Evolutionary conservation across 1,140 invertebrate species (phyloP).

Genomic region (Theocolax elegans): DNA sequence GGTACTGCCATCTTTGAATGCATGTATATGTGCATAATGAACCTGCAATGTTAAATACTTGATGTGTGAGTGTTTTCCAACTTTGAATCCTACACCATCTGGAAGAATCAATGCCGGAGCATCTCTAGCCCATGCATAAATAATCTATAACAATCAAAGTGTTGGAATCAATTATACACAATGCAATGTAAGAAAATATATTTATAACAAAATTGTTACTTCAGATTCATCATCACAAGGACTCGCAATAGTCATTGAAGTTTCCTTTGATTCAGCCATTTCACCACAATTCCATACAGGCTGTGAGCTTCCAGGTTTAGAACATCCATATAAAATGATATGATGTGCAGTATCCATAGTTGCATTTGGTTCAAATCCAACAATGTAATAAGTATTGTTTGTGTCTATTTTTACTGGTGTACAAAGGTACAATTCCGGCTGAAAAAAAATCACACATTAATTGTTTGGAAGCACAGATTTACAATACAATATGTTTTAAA

Average conservation of each 20-base stretch:
- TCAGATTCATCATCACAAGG: constrained; percentile 80
- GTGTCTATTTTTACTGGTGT: constrained; percentile 82
- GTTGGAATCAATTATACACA: neutral
- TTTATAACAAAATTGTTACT: constrained; percentile 63
- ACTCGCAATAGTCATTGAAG: constrained; percentile 68
- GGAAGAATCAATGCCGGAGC: constrained; percentile 89
- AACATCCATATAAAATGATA: constrained; percentile 95
- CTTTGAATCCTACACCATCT: constrained; percentile 83
- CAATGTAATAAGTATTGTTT: constrained; percentile 80
- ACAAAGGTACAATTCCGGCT: constrained; percentile 88
- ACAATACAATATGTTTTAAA: neutral
- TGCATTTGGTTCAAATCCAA: constrained; percentile 93
- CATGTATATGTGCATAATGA: constrained; percentile 84
- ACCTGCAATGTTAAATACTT: constrained; percentile 91
- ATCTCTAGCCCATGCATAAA: constrained; percentile 98
- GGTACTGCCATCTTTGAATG: constrained; percentile 78
- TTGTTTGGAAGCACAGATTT: too few species aligned
- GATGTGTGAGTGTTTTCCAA: constrained; percentile 77
- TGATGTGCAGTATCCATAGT: constrained; percentile 93
- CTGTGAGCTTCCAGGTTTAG: constrained; percentile 81
- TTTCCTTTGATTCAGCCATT: constrained; percentile 74
- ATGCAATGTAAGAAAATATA: constrained; percentile 46
- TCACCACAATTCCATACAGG: constrained; percentile 93
- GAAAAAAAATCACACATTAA: constrained; percentile 49
- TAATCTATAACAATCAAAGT: constrained; percentile 71